These are phyloP conservation scores for Minunthozetes semirufus DNA, from an alignment of 2,888 invertebrate species.

Conservation along the genomic window DNA sequence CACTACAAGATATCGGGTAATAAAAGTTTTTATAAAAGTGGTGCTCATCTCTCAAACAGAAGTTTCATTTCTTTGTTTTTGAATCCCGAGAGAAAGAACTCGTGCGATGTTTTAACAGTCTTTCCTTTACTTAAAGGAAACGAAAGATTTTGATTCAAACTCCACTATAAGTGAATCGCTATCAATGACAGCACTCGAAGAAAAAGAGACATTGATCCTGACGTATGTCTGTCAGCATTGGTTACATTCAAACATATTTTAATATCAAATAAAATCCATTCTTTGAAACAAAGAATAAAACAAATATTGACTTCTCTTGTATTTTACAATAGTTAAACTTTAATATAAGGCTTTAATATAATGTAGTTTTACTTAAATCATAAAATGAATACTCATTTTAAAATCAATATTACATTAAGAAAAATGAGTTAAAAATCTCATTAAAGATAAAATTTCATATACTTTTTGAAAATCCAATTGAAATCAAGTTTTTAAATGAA, in stretches of 20 bases:
- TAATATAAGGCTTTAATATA: too few relatives aligned
- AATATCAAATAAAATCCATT: conserved; percentile 8
- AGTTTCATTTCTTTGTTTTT: neutral
- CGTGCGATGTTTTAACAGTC: neutral
- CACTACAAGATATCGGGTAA: neutral
- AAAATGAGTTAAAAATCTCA: neutral
- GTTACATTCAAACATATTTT: conserved; percentile 9
- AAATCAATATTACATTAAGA: conserved; percentile 10
- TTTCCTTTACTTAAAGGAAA: conserved; percentile 3
- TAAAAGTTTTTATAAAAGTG: conserved; percentile 10
- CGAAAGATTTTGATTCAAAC: conserved; percentile 5
- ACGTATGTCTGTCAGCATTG: conserved; percentile 6
- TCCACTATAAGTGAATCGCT: neutral
- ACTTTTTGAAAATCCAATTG: neutral
- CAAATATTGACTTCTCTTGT: neutral
- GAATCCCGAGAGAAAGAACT: neutral
- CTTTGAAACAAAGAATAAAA: neutral
- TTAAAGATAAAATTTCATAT: neutral
- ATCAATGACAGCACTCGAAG: conserved; percentile 4
- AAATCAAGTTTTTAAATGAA: neutral
- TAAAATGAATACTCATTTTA: neutral
- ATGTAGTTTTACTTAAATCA: neutral
- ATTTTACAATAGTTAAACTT: neutral
- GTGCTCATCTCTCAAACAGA: neutral
- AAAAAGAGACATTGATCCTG: conserved; percentile 10